Base-by-base conservation (phyloP, 2,797 vertebrate species). In the Trachurus trachurus region DNA sequence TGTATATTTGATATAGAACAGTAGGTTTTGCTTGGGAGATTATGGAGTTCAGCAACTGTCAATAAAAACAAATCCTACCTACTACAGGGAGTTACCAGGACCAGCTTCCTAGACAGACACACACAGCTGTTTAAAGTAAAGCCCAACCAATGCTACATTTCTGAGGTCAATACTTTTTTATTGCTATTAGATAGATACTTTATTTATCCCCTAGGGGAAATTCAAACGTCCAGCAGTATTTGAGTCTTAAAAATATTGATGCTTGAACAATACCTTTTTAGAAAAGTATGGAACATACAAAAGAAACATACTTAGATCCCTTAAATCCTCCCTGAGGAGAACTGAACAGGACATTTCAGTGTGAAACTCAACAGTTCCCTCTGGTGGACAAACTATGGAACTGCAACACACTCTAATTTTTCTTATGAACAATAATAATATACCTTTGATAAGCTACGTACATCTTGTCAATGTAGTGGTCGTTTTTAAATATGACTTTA, bases 1-100 rank as follows among this genome's bases (percentile, higher is more conserved):
- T 34, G 31, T 34, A 39, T n/a, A 40, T 75, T 78, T 68, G 3
- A 75, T 11, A 49, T 22, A 45, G 54, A 79, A 39, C 39, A 58
- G 56, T n/a, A 52, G 22, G 6, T 62, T 71, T 61, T 65, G 21
- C 34, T 69, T n/a, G 11, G 2, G 50, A 22, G 1, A 50, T 29
- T 59, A 40, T 44, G 8, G n/a, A 60, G 42, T 1, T n/a, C 3
- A 61, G 40, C 15, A 34, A 62, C 52, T n/a, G 3, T 62, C 11
- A 44, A 1, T 12, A 50, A 37, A 61, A 17, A 12, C 12, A 22
- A 52, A 13, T 47, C 16, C 6, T 47, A 21, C n/a, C 10, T 50
- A n/a, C n/a, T n/a, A 65, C 54, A 49, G 10, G 10, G 13, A 40
- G 9, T 17, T 11, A 54, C 31, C 47, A 54, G 29, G 26, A 67